Evolutionary conservation across 2,113 vertebrate genomes (phyloP), one percentile per base, ranked within the genome.

Genomic region (Planiliza haematocheilus): DNA sequence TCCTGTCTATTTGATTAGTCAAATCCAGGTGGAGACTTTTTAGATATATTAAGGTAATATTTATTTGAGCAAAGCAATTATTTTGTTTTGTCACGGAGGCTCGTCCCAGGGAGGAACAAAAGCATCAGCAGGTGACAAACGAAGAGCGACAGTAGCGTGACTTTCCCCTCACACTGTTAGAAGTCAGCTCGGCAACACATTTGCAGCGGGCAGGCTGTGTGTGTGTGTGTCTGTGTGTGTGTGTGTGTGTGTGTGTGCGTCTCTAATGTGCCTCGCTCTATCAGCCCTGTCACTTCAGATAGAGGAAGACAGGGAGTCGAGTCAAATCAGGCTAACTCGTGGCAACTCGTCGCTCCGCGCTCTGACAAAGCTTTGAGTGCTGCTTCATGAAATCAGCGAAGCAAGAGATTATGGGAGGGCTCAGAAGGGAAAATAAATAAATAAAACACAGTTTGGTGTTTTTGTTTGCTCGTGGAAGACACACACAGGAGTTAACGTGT

Each of bases 221-320:
- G n/a, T n/a, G n/a, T 30, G 17, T 51, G 41, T 45, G 18, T 10
- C 68, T 42, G 50, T 38, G 52, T 37, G 61, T 18, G 60, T 24
- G 60, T 52, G 48, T 43, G 70, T 70, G 69, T 48, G 42, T n/a
- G 10, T 14, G 49, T 14, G 49, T 18, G 16, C 63, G 39, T 53
- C 2, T 73, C 65, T 41, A 46, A 34, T 45, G 70, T 38, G 77
- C 10, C 70, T 61, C 0, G n/a, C 43, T 68, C 14, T 21, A 70
- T 79, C 39, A 81, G 55, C 1, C 17, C 71, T 82, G 83, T 88
- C 82, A 81, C 59, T 86, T 85, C 3, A 64, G 59, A 89, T 86
- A 7, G 34, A 74, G 18, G 65, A 2, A 48, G 79, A 85, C 84
- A 81, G 63, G 63, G 76, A 83, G 83, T 83, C 58, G 7, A 73